phyloP scores from a whole-genome alignment of 2,113 vertebrate genomes.

The Misgurnus mizolepis region DNA sequence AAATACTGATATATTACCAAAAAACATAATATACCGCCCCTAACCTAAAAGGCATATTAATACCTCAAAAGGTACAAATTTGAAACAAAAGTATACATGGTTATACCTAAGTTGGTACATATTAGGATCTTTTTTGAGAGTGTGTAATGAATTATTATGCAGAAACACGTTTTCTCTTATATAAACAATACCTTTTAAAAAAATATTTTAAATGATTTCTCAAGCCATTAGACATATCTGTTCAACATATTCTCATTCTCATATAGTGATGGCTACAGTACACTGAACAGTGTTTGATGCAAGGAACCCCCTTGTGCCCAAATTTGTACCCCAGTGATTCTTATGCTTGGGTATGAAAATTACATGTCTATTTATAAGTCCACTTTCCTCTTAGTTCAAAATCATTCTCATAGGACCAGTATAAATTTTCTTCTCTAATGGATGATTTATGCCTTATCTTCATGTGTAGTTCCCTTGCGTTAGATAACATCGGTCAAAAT shows the following conservation, averaged over 20 bases:
- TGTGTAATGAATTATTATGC: too few species aligned
- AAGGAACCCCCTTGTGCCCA: not conserved
- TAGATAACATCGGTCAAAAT: not conserved
- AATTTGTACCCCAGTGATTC: conserved; percentile 10
- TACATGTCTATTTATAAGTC: not conserved
- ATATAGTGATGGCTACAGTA: not conserved
- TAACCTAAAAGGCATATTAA: too few species aligned
- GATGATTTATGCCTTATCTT: not conserved
- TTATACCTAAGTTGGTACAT: too few species aligned
- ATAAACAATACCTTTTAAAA: too few species aligned
- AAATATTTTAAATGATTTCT: too few species aligned
- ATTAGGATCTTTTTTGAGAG: too few species aligned
- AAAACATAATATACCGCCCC: too few species aligned
- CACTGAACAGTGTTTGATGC: not conserved
- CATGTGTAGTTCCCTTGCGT: not conserved
- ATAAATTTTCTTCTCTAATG: not conserved
- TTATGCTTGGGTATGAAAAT: not conserved
- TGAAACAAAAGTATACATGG: too few species aligned
- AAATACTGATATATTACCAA: too few species aligned
- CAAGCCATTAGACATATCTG: too few species aligned
- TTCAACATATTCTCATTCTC: not conserved
- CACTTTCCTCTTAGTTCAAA: not conserved
- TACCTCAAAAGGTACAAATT: too few species aligned
- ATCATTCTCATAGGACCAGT: not conserved
- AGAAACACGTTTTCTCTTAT: too few species aligned